Evolutionary conservation across 2,888 invertebrate species (phyloP).

Genomic region (Acronicta psi): DNA sequence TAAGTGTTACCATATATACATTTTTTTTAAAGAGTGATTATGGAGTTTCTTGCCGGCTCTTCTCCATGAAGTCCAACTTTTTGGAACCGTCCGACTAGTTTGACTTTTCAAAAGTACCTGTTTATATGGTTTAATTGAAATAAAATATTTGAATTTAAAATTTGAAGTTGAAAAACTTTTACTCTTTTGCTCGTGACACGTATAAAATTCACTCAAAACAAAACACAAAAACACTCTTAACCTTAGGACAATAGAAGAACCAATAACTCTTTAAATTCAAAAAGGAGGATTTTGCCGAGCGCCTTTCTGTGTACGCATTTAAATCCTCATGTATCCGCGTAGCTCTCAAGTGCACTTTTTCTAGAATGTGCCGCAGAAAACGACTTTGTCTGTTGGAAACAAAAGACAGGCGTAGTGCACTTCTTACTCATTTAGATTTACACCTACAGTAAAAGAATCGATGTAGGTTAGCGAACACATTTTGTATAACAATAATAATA

Average conservation of each 20-base stretch:
- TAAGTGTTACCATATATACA: no score
- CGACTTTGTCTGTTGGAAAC: slow-evolving; percentile 32
- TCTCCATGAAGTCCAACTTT: no score
- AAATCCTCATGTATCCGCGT: slow-evolving; percentile 34
- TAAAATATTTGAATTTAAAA: no score
- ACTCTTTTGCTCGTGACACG: no score
- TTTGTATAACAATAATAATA: no score
- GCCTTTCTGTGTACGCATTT: slow-evolving; percentile 44
- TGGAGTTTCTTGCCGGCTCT: no score
- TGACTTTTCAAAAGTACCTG: no score
- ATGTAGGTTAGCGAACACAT: slow-evolving; percentile 37
- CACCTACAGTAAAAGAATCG: slow-evolving; percentile 27
- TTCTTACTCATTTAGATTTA: slow-evolving; percentile 28
- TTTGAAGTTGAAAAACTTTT: no score
- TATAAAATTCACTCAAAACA: not conserved
- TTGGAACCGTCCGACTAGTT: no score
- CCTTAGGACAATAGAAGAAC: slow-evolving; percentile 6
- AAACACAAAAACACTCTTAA: slow-evolving; percentile 1
- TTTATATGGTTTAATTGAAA: no score
- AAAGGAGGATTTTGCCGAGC: slow-evolving; percentile 25
- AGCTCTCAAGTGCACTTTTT: slow-evolving; percentile 16
- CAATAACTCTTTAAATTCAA: slow-evolving; percentile 21
- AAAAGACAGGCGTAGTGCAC: slow-evolving; percentile 35
- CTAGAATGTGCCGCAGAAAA: slow-evolving; percentile 29
- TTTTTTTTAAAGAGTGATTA: no score